phyloP scores from a whole-genome alignment of 1,140 invertebrate species.

The Dendroctonus valens region DNA sequence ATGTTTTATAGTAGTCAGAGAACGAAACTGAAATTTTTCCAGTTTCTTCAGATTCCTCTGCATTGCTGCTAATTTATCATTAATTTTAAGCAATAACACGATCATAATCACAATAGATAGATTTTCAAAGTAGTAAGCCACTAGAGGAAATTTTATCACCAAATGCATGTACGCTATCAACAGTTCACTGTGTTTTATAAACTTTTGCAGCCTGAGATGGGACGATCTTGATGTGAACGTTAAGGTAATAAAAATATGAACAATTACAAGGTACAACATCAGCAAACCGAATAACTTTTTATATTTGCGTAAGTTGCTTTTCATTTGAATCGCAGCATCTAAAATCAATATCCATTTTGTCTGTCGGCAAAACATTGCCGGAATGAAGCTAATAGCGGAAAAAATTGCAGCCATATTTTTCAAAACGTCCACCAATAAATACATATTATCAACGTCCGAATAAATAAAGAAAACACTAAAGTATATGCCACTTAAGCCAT shows the following conservation, averaged over 20 bases:
- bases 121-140: constrained; percentile 4
- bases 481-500: background rate
- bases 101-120: background rate
- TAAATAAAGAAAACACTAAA: background rate
- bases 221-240: background rate
- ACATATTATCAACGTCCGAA: background rate
- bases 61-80: constrained; percentile 1
- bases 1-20: constrained; percentile 7
- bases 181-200: background rate
- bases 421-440: constrained; percentile 2
- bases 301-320: too few species aligned
- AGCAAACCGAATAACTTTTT: background rate
- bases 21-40: background rate
- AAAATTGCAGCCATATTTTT: background rate
- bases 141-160: background rate
- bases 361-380: background rate
- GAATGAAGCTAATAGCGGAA: background rate
- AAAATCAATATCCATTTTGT: constrained; percentile 5
- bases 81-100: background rate
- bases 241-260: background rate
- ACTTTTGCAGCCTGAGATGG: background rate
- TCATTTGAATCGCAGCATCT: background rate
- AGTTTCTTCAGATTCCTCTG: background rate
- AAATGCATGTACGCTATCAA: background rate
- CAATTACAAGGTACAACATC: background rate